A percentile compares a stretch with the other conserved stretches of the same genome.
Conservation (phyloP, 2,113 vertebrate species). For the Pelecanoides urinatrix region DNA sequence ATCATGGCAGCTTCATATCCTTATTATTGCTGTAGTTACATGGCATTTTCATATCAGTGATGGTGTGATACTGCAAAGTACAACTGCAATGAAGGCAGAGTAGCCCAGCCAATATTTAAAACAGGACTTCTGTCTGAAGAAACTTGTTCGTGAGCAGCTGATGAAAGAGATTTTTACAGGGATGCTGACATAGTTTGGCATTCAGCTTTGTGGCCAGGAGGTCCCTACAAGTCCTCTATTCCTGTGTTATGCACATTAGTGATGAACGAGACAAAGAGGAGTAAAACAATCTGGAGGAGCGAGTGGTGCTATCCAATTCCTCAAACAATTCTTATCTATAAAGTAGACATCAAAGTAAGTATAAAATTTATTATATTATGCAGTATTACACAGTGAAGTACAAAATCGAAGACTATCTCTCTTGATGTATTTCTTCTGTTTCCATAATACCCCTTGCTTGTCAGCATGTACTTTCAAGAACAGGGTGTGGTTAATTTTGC, state of each 20-base stretch:
- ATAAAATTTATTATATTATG: not conserved
- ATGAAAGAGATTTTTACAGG: not conserved
- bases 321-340: not conserved
- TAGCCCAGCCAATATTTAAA: not conserved
- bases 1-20: not conserved
- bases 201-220: not conserved
- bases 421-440: not conserved
- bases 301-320: not conserved
- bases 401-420: not conserved
- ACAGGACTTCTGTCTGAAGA: not conserved
- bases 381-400: not conserved
- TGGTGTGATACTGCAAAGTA: not conserved
- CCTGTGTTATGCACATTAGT: not conserved
- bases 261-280: not conserved
- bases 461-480: not conserved
- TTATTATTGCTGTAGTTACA: not conserved
- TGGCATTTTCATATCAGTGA: not conserved
- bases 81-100: not conserved
- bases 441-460: not conserved
- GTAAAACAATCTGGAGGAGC: not conserved
- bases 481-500: not conserved
- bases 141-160: not conserved
- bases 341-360: not conserved
- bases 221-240: not conserved
- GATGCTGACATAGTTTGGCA: not conserved